Evolutionary conservation across 2,113 vertebrate genomes (phyloP).

Genomic region (Coreoperca whiteheadi): DNA sequence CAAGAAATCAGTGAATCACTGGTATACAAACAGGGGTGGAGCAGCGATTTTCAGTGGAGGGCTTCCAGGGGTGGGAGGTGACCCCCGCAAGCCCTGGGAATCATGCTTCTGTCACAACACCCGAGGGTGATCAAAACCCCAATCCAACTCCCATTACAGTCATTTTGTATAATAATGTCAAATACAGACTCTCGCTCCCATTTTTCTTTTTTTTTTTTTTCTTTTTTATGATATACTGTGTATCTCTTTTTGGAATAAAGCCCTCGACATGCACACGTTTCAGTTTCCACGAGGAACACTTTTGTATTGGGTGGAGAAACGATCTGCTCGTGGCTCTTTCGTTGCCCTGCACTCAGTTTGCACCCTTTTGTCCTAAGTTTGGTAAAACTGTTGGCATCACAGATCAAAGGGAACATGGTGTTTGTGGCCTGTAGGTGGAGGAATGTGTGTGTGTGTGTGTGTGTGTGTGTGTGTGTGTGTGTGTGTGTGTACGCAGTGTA

Average conservation of each 20-base stretch:
- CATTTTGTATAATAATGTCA: slow-evolving; percentile 34
- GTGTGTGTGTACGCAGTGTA: too few species aligned
- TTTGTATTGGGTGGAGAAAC: neutral
- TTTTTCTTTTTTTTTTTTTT: too few species aligned
- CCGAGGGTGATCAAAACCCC: slow-evolving; percentile 29
- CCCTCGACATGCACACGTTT: neutral
- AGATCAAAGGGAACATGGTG: slow-evolving; percentile 61
- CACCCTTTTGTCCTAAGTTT: slow-evolving; percentile 25
- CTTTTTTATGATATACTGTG: neutral
- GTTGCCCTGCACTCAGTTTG: slow-evolving; percentile 22
- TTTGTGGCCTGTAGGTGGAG: slow-evolving; percentile 16
- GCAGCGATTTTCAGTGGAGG: too few species aligned
- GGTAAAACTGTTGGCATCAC: slow-evolving; percentile 41
- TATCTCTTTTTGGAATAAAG: slow-evolving; percentile 16
- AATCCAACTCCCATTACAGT: slow-evolving; percentile 25
- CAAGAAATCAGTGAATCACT: slow-evolving; percentile 24
- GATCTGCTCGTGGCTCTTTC: neutral
- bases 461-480: slow-evolving; percentile 10
- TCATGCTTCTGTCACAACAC: too few species aligned
- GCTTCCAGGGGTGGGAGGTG: too few species aligned
- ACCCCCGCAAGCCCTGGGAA: too few species aligned
- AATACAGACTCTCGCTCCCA: slow-evolving; percentile 2
- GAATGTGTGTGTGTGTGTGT: slow-evolving; percentile 20
- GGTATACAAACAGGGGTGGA: slow-evolving; percentile 9
- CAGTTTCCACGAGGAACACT: neutral